Conservation (phyloP, 2,797 vertebrate species). For the Poeciliopsis gracilis region DNA sequence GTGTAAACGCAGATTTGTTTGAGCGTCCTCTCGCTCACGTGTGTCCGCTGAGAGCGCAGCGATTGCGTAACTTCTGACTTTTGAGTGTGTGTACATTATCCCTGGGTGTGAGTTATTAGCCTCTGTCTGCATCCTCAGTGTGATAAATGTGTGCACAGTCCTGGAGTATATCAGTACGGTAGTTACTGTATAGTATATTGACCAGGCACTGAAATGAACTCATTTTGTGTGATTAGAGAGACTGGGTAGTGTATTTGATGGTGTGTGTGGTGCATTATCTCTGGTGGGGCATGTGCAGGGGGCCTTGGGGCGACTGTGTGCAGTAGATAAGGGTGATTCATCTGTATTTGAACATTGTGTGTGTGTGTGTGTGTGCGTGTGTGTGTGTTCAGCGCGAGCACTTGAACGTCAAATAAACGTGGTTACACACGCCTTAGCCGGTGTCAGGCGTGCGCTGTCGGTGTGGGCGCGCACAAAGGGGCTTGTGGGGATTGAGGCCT, state of each 20-base stretch:
- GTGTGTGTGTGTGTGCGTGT: slow-evolving; percentile 32
- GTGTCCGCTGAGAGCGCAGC: slow-evolving; percentile 37
- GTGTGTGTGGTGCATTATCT: slow-evolving; percentile 68
- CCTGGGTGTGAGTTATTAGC: slow-evolving; percentile 51
- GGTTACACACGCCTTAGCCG: slow-evolving; percentile 5
- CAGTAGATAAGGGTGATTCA: slow-evolving; percentile 81
- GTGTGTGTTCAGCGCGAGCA: slow-evolving; percentile 23
- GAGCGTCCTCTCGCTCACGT: slow-evolving; percentile 7
- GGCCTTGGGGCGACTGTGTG: slow-evolving; percentile 77
- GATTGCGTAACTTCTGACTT: slow-evolving; percentile 44
- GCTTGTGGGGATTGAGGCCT: slow-evolving; percentile 64
- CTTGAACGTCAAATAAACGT: slow-evolving; percentile 42
- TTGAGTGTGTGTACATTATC: slow-evolving; percentile 50
- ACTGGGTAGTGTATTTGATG: slow-evolving; percentile 49
- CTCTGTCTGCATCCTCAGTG: slow-evolving; percentile 53
- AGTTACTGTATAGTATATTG: slow-evolving; percentile 14
- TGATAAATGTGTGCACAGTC: slow-evolving; percentile 53
- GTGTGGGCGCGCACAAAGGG: slow-evolving; percentile 27
- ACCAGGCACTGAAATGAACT: slow-evolving; percentile 45
- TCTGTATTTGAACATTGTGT: slow-evolving; percentile 62
- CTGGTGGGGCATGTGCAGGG: slow-evolving; percentile 64
- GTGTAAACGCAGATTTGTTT: slow-evolving; percentile 25
- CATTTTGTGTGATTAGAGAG: slow-evolving; percentile 44
- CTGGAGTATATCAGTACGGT: slow-evolving; percentile 36
- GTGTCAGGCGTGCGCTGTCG: slow-evolving; percentile 18